Conservation (phyloP, 2,113 vertebrate species). For the Chionodraco myersi region DNA sequence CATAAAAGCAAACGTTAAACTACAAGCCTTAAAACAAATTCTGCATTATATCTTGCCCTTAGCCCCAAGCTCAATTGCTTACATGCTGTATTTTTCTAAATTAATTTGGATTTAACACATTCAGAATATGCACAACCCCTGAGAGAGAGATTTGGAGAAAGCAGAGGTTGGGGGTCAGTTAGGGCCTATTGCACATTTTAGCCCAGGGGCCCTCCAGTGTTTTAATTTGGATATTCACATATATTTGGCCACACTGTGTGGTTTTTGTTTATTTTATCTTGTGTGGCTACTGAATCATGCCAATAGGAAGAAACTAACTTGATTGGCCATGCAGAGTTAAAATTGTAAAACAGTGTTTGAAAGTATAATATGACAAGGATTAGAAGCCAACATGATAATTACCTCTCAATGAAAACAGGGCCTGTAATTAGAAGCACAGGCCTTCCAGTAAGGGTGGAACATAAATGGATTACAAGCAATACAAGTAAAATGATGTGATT, state of each 20-base stretch:
- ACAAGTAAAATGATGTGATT: slow-evolving; percentile 8
- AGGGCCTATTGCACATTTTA: background rate
- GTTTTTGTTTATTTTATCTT: too few species aligned
- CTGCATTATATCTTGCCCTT: background rate
- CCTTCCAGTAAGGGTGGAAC: background rate
- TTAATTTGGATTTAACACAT: background rate
- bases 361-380: background rate
- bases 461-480: slow-evolving; percentile 18
- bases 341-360: background rate
- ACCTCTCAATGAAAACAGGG: slow-evolving; percentile 27
- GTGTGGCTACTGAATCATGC: too few species aligned
- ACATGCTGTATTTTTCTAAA: background rate
- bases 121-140: background rate
- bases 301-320: too few species aligned
- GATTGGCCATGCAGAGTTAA: too few species aligned
- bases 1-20: background rate
- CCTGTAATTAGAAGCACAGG: slow-evolving; percentile 5
- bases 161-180: background rate
- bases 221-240: too few species aligned
- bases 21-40: too few species aligned
- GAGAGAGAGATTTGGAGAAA: background rate
- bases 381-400: slow-evolving; percentile 14
- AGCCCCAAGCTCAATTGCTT: background rate
- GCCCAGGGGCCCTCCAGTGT: too few species aligned
- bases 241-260: too few species aligned